These are phyloP conservation scores for Erebia palarica DNA, from an alignment of 2,888 invertebrate species.

Conservation along the genomic window DNA sequence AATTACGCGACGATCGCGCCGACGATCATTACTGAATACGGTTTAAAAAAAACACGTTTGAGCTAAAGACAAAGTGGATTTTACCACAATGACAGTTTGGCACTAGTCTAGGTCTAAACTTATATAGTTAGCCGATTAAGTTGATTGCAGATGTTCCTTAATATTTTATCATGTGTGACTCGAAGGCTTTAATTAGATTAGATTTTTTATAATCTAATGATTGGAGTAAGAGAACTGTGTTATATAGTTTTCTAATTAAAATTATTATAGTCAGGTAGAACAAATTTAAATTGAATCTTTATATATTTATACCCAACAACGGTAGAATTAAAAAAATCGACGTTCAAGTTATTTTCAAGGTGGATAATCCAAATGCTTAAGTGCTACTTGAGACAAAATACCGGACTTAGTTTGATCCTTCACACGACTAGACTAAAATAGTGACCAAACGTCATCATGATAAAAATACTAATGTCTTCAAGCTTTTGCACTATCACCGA, in stretches of 20 bases:
- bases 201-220: background rate
- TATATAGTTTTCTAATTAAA: too few relatives aligned
- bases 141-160: background rate
- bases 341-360: too few relatives aligned
- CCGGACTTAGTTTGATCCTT: conserved; percentile 9
- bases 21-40: conserved; percentile 66
- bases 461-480: conserved; percentile 10
- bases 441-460: conserved; percentile 36
- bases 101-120: background rate
- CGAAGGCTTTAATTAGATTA: background rate
- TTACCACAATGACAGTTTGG: conserved; percentile 13
- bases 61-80: background rate
- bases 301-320: too few relatives aligned
- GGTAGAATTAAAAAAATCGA: too few relatives aligned
- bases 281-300: too few relatives aligned
- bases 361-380: background rate
- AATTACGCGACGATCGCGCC: conserved; percentile 59
- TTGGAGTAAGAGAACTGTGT: background rate
- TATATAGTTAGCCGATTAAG: background rate
- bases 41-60: conserved; percentile 42
- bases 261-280: too few relatives aligned
- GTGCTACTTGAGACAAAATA: conserved; percentile 1
- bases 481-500: conserved; percentile 47
- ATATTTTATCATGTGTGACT: background rate
- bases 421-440: conserved; percentile 16